Evolutionary conservation across 2,888 invertebrate species (phyloP), one percentile per base, ranked within the genome.

Genomic region (Ophioninae sp.): DNA sequence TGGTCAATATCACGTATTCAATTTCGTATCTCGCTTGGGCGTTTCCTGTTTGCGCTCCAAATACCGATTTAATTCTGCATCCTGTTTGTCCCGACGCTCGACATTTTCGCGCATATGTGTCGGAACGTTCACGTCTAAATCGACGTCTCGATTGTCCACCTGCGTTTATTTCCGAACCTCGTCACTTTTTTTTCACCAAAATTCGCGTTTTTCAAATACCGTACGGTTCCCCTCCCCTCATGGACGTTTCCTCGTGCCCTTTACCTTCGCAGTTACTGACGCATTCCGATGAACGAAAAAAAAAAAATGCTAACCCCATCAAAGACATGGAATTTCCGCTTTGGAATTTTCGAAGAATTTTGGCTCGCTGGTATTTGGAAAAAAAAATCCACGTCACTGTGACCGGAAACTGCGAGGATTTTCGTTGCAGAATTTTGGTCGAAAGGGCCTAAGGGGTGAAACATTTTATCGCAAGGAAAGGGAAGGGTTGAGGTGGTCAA

Each of bases 1-100:
- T 71, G 17, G 68, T 82, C 82, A 79, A 86, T 83, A 83, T 86
- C 86, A 83, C 84, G 86, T 84, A 87, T 89, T 88, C 90, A 88
- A 90, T 90, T 90, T 87, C 85, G 85, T 85, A 87, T 83, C 85
- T 85, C 87, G 86, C 86, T 74, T 83, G 83, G 75, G 87, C 84
- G 85, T 79, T 87, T 86, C 83, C 87, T 89, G 88, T 90, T 90
- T 90, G 86, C 87, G 80, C 82, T 86, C 81, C 87, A 88, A 90
- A 90, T 87, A 88, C 87, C 83, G 88, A 89, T 90, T 90, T 88
- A 88, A 90, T 90, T 89, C 86, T 86, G 85, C 87, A 86, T 89
- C 88, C 87, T 89, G 88, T 90, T 89, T 89, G 87, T 86, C 76
- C 67, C 85, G 85, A 80, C 78, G 88, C 82, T 86, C 89, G 87